These are phyloP conservation scores for Mus musculus DNA, from an alignment of 2,113 vertebrate genomes.

Conservation along the genomic window DNA sequence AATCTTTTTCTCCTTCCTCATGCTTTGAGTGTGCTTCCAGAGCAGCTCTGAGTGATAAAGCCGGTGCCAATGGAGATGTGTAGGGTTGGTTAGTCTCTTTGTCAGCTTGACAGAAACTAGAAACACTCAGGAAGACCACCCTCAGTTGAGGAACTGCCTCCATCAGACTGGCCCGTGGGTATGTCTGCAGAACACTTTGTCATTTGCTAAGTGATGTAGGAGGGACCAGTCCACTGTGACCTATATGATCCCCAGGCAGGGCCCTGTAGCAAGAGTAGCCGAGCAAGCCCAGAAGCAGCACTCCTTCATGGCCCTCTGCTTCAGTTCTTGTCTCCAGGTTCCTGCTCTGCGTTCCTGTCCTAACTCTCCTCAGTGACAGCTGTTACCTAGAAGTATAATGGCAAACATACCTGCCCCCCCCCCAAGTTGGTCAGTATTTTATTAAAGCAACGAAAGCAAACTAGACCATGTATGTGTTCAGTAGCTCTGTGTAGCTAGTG, in stretches of 20 bases:
- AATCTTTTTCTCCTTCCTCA: neutral
- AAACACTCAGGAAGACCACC: neutral
- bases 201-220: neutral
- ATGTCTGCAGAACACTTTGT: neutral
- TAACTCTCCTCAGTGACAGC: neutral
- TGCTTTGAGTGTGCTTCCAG: neutral
- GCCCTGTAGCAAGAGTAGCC: no score
- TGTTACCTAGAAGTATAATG: neutral
- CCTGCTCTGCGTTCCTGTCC: neutral
- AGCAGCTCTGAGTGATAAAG: neutral
- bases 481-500: fast-evolving
- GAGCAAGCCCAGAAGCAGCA: neutral
- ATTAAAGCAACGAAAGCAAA: neutral
- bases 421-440: neutral
- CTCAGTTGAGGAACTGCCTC: neutral
- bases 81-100: neutral
- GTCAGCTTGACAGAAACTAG: neutral
- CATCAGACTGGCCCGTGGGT: neutral
- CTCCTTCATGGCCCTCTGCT: neutral
- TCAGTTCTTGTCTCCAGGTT: neutral
- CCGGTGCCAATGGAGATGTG: neutral
- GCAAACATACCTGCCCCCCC: no score
- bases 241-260: neutral
- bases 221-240: neutral
- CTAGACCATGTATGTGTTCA: neutral